phyloP scores from a whole-genome alignment of 2,113 vertebrate species.

The Corynorhinus townsendii region DNA sequence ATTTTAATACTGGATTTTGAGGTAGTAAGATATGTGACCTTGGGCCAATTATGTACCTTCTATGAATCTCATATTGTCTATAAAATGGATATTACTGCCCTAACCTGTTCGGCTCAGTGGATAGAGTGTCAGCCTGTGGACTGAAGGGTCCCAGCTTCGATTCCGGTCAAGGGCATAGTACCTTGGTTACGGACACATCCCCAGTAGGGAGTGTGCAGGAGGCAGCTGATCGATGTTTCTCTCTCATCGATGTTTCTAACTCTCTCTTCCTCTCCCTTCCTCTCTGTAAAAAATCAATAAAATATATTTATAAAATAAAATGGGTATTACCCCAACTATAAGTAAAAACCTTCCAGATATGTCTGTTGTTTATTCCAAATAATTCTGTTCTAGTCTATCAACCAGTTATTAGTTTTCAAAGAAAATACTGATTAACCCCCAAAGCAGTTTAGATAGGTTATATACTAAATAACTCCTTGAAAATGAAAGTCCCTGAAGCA shows the following conservation, averaged over 20 bases:
- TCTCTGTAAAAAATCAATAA: too few relatives aligned
- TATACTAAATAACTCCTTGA: background rate
- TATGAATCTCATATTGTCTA: background rate
- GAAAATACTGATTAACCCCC: background rate
- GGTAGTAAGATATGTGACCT: background rate
- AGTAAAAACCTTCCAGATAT: constrained; percentile 27
- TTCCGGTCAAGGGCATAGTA: too few relatives aligned
- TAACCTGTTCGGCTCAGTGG: too few relatives aligned
- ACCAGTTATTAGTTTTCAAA: background rate
- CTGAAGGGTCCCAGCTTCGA: too few relatives aligned
- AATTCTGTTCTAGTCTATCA: background rate
- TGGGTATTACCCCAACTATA: background rate
- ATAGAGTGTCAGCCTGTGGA: too few relatives aligned
- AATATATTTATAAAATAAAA: background rate
- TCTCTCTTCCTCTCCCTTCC: too few relatives aligned
- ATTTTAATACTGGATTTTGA: background rate
- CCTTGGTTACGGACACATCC: too few relatives aligned
- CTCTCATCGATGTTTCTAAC: too few relatives aligned
- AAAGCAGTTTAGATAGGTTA: background rate
- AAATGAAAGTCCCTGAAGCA: constrained; percentile 24
- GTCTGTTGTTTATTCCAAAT: background rate
- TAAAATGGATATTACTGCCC: background rate
- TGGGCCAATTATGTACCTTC: background rate
- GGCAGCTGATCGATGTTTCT: too few relatives aligned
- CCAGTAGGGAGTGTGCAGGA: too few relatives aligned